Percentiles rank a stretch among this genome's conserved stretches.
Conservation (phyloP, 1,140 invertebrate species). For the Meloidogyne floridensis region DNA sequence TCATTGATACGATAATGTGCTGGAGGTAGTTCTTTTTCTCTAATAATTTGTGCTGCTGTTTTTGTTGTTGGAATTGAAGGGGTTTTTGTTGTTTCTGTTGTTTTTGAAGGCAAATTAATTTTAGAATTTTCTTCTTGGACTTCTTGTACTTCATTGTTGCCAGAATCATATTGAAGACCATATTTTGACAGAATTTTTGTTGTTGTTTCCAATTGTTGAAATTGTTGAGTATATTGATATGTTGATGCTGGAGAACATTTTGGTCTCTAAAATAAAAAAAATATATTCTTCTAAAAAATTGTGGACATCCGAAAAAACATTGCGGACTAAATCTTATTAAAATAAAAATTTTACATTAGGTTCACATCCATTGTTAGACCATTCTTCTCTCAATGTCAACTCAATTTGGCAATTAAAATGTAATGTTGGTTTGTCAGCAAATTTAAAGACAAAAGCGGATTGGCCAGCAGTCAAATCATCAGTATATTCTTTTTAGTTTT, state of each 20-base stretch:
- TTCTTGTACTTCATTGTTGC: not conserved
- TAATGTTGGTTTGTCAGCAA: constrained; percentile 60
- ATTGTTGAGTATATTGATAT: constrained; percentile 1
- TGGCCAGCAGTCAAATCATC: constrained; percentile 59
- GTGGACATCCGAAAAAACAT: too few species aligned
- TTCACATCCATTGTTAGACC: constrained; percentile 47
- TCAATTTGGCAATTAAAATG: constrained; percentile 65
- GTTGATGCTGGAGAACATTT: constrained; percentile 29
- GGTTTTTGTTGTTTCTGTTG: not conserved
- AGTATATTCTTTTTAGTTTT: constrained; percentile 46
- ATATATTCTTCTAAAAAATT: too few species aligned
- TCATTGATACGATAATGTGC: not conserved
- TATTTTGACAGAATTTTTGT: not conserved
- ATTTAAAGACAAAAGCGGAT: constrained; percentile 61
- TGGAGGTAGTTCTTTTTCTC: not conserved
- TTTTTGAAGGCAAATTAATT: not conserved
- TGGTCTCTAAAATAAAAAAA: constrained; percentile 45
- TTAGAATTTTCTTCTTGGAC: not conserved
- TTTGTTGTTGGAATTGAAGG: not conserved
- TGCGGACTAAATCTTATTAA: not conserved
- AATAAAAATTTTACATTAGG: constrained; percentile 37
- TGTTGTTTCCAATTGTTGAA: not conserved
- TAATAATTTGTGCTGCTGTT: not conserved
- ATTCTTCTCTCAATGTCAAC: constrained; percentile 55
- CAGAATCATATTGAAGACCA: not conserved